Percentiles rank a stretch among this genome's conserved stretches.
phyloP scores from a whole-genome alignment of 30 jellyfish, hydroid and myxozoan genomes.

The Rhopilema esculentum region DNA sequence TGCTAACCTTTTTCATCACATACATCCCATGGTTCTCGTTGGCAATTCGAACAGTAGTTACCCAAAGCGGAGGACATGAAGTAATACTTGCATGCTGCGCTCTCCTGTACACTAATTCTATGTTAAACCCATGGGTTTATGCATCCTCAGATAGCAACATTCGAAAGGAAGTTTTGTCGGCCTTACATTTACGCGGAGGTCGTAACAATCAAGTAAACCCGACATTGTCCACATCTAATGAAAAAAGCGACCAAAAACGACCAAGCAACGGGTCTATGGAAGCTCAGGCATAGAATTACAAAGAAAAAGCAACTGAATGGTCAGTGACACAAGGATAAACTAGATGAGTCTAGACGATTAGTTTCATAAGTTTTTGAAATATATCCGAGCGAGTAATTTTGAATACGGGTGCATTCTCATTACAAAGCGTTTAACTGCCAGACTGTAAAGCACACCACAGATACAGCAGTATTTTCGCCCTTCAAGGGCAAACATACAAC shows the following conservation, averaged over 20 bases:
- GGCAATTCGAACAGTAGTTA: conserved; percentile 54
- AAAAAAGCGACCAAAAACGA: neutral
- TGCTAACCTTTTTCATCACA: conserved; percentile 51
- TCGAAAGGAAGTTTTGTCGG: conserved; percentile 21
- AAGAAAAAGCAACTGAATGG: no score
- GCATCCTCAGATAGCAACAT: conserved; percentile 54
- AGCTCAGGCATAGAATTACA: no score
- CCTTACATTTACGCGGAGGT: conserved; percentile 19
- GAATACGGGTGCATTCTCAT: no score
- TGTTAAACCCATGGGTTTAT: conserved; percentile 55
- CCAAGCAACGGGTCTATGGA: no score
- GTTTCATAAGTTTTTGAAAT: no score
- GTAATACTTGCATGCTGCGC: conserved; percentile 25
- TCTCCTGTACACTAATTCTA: conserved; percentile 43
- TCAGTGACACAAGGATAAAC: no score
- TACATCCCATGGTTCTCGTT: conserved; percentile 74
- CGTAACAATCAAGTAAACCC: conserved; percentile 22
- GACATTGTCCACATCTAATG: neutral
- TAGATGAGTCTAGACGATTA: no score
- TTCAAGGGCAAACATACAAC: no score
- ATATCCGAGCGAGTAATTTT: no score
- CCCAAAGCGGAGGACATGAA: conserved; percentile 49
- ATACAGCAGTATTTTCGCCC: no score
- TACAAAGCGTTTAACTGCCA: no score
- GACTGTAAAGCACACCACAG: no score